Base-by-base conservation (phyloP, 2,113 vertebrate genomes). In the Phylloscopus whistleri region DNA sequence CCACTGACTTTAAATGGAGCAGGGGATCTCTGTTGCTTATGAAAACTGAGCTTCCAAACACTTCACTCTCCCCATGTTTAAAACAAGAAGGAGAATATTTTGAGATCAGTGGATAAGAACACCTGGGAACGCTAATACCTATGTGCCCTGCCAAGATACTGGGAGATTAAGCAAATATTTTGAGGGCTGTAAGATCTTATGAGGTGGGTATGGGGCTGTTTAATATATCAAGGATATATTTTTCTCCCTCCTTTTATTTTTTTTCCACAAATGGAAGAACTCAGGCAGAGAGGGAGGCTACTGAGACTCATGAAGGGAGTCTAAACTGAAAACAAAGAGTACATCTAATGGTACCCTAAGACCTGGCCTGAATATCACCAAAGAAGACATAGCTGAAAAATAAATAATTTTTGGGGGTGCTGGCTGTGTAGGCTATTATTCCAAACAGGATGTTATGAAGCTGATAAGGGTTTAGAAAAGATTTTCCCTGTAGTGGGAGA, bases 31-130 rank as follows among this genome's bases (percentile, higher is more conserved):
- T 84, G 88, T 49, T 81, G 76, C 90, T 70, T 93, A 1, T 93
- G 92, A 93, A 96, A 97, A 72, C 3, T 22, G 74, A 96, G 93
- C 77, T 59, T 94, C 94, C 76, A 92, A 96, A 87, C 88, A 84
- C 76, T 93, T 94, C 73, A 31, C 56, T 78, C 69, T 89, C 41
- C 70, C 56, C 49, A 3, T 46, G 60, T 84, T 89, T 89, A 68
- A 94, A 92, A 77, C 66, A 80, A 84, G 84, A 49, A 93, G 44
- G 43, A 90, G 80, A 93, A 74, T 88, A 92, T 93, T 97, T 96
- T 90, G 92, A 96, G 93, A 97, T 97, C 76, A 93, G 60, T 82
- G 90, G 94, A 95, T 96, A 96, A 95, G 92, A 93, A 90, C 93
- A 96, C 94, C 95, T 96, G 90, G 3, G 16, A 96, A 49, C 0